Conservation (phyloP, 2,113 vertebrate genomes). For the Haemorhous mexicanus region DNA sequence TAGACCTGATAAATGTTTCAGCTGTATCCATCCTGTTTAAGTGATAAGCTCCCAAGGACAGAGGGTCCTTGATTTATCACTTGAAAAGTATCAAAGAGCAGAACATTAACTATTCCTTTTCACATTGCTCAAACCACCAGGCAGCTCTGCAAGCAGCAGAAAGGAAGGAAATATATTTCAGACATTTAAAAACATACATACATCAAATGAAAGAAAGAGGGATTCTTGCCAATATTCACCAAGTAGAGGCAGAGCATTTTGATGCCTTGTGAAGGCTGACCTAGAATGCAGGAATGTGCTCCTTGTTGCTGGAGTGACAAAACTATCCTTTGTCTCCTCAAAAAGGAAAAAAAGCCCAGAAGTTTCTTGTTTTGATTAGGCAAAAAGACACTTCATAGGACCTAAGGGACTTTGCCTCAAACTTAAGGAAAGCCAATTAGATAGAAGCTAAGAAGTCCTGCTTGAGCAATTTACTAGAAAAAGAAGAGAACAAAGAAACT, state of each 20-base stretch:
- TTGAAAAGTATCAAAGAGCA: neutral
- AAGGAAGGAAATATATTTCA: neutral
- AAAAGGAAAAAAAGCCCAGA: too few species aligned
- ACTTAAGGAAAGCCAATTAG: too few species aligned
- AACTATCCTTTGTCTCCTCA: too few species aligned
- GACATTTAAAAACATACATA: neutral
- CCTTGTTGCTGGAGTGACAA: too few species aligned
- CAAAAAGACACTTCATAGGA: too few species aligned
- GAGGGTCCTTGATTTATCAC: neutral
- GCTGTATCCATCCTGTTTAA: neutral
- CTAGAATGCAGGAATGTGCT: neutral
- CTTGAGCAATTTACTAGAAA: too few species aligned
- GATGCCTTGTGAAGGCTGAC: neutral
- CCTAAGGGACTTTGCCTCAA: too few species aligned
- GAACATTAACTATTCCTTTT: constrained; percentile 1
- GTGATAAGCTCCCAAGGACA: neutral
- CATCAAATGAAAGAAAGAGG: neutral
- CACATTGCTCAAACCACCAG: neutral
- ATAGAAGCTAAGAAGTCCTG: too few species aligned
- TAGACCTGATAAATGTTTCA: constrained; percentile 16
- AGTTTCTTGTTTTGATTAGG: too few species aligned
- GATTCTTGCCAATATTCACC: neutral
- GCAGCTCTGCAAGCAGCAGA: neutral
- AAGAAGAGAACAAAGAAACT: too few species aligned
- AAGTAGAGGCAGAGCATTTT: neutral